Conservation (phyloP, 2,888 invertebrate genomes). For the Phlogophora meticulosa region DNA sequence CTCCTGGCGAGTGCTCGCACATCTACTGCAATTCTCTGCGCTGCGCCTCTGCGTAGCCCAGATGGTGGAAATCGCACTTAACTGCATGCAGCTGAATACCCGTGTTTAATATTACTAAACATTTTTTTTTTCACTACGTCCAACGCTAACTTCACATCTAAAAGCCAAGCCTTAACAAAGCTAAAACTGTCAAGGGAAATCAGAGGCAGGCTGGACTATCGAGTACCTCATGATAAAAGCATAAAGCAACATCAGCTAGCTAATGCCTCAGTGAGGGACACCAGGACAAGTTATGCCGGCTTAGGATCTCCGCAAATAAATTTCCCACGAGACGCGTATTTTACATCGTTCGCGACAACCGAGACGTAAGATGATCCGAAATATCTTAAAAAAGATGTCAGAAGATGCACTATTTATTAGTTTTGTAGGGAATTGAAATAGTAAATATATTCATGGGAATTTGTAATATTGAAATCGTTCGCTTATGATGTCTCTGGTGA, state of each 20-base stretch:
- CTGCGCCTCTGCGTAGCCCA: too few species aligned
- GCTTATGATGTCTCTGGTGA: not conserved
- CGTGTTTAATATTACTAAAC: too few species aligned
- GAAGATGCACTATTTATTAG: slow-evolving; percentile 69
- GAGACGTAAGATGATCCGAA: slow-evolving; percentile 79
- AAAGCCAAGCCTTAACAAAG: slow-evolving; percentile 36
- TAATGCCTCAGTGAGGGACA: slow-evolving; percentile 73
- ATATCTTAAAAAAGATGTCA: slow-evolving; percentile 77
- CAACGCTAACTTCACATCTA: slow-evolving; percentile 1
- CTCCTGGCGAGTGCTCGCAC: too few species aligned
- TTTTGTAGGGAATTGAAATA: slow-evolving; percentile 66
- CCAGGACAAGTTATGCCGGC: slow-evolving; percentile 82
- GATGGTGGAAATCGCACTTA: too few species aligned
- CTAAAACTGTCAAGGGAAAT: slow-evolving; percentile 59
- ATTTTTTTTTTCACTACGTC: not conserved
- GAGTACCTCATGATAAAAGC: slow-evolving; percentile 60
- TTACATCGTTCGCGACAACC: slow-evolving; percentile 76
- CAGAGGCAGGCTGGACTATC: slow-evolving; percentile 53
- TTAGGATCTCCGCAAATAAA: slow-evolving; percentile 85
- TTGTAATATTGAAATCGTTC: slow-evolving; percentile 1
- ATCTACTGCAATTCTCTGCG: too few species aligned
- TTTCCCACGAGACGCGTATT: slow-evolving; percentile 88
- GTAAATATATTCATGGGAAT: slow-evolving; percentile 20
- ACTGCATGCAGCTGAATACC: too few species aligned
- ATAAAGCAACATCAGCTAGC: slow-evolving; percentile 57